These are phyloP conservation scores for Agapostemon virescens DNA, from an alignment of 2,888 invertebrate genomes.

Conservation along the genomic window DNA sequence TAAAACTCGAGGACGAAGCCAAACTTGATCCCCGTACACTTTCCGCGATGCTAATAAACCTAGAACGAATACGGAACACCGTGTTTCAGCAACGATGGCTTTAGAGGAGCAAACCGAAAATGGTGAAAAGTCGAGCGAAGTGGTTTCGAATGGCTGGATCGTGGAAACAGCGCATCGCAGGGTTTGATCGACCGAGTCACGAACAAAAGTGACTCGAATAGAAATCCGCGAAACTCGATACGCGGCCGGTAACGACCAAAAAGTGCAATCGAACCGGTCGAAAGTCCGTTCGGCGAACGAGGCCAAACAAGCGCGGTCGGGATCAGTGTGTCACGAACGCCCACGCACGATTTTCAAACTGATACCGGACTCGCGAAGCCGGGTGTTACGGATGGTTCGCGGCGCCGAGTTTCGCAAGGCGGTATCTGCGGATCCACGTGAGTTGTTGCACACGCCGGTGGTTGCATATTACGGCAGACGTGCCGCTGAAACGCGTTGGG, in stretches of 20 bases:
- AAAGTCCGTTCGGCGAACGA: conserved; percentile 46
- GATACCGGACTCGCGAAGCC: conserved; percentile 23
- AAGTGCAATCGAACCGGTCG: conserved; percentile 36
- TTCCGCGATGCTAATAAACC: neutral
- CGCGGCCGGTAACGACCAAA: neutral
- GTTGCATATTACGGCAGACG: conserved; percentile 47
- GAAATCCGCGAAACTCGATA: conserved; percentile 25
- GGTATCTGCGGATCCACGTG: conserved; percentile 39
- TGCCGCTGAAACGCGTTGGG: conserved; percentile 52
- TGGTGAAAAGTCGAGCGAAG: neutral
- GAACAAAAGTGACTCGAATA: neutral
- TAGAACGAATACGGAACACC: neutral
- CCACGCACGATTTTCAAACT: conserved; percentile 46
- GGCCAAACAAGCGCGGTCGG: conserved; percentile 41
- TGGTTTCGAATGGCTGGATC: neutral
- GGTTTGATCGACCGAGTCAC: neutral
- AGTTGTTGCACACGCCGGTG: conserved; percentile 20
- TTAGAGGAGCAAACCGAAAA: too few species aligned
- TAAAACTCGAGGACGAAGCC: neutral
- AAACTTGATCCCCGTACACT: neutral
- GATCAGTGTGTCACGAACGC: conserved; percentile 56
- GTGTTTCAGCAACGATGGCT: neutral
- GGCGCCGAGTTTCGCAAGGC: conserved; percentile 24
- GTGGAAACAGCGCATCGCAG: neutral
- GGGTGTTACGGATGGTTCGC: conserved; percentile 26